Evolutionary conservation across 1,140 invertebrate genomes (phyloP).

Genomic region (Gonatopus flavifemur): DNA sequence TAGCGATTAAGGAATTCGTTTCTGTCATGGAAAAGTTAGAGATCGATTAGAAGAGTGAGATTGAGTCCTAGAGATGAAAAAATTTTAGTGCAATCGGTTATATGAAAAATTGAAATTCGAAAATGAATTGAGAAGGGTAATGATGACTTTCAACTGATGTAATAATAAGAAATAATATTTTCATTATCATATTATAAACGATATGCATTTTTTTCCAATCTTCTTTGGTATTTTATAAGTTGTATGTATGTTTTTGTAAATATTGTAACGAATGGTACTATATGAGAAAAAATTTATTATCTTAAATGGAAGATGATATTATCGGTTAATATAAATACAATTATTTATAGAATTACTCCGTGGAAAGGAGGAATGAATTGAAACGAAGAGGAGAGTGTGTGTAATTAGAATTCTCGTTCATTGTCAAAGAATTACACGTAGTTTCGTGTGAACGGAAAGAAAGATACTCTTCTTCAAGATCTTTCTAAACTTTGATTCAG

Average conservation of each 20-base stretch:
- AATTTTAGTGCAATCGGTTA: slow-evolving; percentile 37
- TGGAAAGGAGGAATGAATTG: too few relatives aligned
- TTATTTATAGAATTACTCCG: slow-evolving; percentile 40
- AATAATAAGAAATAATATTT: neutral
- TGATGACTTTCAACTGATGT: neutral
- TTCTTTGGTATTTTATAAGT: slow-evolving; percentile 35
- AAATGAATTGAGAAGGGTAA: neutral
- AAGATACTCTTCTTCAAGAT: too few relatives aligned
- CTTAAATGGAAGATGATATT: slow-evolving; percentile 27
- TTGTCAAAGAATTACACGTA: too few relatives aligned
- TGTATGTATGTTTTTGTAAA: slow-evolving; percentile 51
- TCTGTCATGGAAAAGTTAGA: too few relatives aligned
- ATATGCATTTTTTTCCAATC: too few relatives aligned
- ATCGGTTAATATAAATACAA: slow-evolving; percentile 35
- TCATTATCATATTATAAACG: slow-evolving; percentile 16
- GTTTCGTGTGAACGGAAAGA: too few relatives aligned
- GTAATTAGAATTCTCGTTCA: neutral
- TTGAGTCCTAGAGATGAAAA: too few relatives aligned
- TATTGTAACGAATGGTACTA: slow-evolving; percentile 49
- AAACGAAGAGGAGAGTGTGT: neutral
- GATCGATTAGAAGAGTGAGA: too few relatives aligned
- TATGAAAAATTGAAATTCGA: slow-evolving; percentile 2
- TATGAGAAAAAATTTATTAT: slow-evolving; percentile 28
- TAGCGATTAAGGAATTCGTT: too few relatives aligned
- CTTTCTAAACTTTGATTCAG: too few relatives aligned